phyloP scores from a whole-genome alignment of 2,797 vertebrate species.

The Eulemur coronatus region DNA sequence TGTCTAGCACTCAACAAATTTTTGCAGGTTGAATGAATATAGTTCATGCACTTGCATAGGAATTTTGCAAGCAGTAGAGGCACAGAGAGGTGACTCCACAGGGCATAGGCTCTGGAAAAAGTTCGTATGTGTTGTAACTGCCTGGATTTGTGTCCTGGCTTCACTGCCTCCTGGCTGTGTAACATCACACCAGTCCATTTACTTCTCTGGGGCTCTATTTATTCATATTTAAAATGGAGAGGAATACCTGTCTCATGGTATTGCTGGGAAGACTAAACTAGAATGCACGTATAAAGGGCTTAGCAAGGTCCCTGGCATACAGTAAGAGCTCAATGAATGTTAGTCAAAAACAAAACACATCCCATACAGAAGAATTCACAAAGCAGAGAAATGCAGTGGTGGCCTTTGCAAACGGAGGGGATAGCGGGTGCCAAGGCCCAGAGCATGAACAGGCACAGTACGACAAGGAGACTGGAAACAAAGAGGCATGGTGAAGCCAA shows the following conservation, averaged over 20 bases:
- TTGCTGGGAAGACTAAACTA: neutral
- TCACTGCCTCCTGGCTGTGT: neutral
- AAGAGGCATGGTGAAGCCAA: neutral
- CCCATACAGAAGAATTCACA: neutral
- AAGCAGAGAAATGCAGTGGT: neutral
- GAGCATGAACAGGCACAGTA: neutral
- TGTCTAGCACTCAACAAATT: neutral
- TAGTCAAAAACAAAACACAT: neutral
- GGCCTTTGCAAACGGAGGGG: neutral
- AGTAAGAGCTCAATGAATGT: neutral
- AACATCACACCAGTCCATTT: neutral
- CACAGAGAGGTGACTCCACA: neutral
- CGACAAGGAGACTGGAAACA: neutral
- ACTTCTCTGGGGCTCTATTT: neutral
- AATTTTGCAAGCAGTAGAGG: neutral
- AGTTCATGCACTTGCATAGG: neutral
- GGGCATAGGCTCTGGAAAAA: neutral
- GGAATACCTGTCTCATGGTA: neutral
- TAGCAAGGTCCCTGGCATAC: neutral
- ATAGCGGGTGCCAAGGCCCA: neutral
- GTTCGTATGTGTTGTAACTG: neutral
- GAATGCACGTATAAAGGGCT: neutral
- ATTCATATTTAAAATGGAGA: neutral
- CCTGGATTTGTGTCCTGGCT: neutral
- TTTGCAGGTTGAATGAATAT: neutral